Conservation (phyloP, 2,113 vertebrate genomes). For the Raja brachyura region DNA sequence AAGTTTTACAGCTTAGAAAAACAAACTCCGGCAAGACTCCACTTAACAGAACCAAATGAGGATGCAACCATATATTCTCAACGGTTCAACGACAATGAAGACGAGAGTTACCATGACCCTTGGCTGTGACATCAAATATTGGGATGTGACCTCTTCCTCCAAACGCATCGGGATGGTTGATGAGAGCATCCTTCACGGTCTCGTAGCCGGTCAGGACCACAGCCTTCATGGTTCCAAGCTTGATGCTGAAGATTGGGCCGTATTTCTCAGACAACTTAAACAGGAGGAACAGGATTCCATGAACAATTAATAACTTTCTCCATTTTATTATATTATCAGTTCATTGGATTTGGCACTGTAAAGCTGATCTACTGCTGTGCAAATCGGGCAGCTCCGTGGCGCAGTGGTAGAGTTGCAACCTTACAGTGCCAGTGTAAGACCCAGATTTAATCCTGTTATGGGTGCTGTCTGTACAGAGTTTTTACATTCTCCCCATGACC, state of each 20-base stretch:
- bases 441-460: too few species aligned
- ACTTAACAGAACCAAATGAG: neutral
- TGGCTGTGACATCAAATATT: constrained; percentile 50
- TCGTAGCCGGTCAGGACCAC: constrained; percentile 68
- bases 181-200: constrained; percentile 65
- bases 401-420: too few species aligned
- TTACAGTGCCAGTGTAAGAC: too few species aligned
- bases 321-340: too few species aligned
- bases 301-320: neutral
- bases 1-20: neutral
- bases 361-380: too few species aligned
- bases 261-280: constrained; percentile 67
- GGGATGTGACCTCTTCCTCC: constrained; percentile 59
- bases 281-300: neutral
- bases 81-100: neutral
- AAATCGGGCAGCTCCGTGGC: too few species aligned
- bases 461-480: too few species aligned
- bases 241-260: constrained; percentile 65
- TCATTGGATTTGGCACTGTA: too few species aligned
- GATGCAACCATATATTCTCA: neutral
- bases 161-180: constrained; percentile 62
- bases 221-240: constrained; percentile 62
- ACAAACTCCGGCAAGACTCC: neutral
- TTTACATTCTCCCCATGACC: too few species aligned
- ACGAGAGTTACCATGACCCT: constrained; percentile 57